Conservation (phyloP, 2,797 vertebrate genomes). For the Astyanax mexicanus region DNA sequence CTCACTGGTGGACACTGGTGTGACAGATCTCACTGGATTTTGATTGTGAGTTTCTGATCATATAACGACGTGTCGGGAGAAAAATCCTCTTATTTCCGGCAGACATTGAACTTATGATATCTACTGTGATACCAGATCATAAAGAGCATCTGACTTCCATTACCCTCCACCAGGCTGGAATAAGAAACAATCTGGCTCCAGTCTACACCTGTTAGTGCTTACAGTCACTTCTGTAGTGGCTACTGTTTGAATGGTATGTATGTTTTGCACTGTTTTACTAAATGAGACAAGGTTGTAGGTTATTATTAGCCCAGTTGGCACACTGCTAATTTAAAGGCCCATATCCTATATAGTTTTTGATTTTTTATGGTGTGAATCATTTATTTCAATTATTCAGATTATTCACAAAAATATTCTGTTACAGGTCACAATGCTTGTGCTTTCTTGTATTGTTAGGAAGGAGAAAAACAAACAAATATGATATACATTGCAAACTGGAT, state of each 20-base stretch:
- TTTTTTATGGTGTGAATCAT: too few species aligned
- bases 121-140: constrained; percentile 56
- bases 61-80: constrained; percentile 50
- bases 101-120: constrained; percentile 64
- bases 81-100: constrained; percentile 71
- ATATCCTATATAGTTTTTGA: too few species aligned
- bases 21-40: constrained; percentile 39
- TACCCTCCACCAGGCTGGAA: constrained; percentile 61
- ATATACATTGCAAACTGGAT: too few species aligned
- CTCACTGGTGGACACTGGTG: background rate
- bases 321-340: too few species aligned
- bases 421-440: too few species aligned
- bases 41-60: constrained; percentile 42
- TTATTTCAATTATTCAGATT: too few species aligned
- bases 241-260: constrained; percentile 39
- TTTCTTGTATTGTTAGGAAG: too few species aligned
- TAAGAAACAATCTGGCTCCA: constrained; percentile 54
- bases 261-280: constrained; percentile 1
- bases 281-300: background rate
- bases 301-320: too few species aligned
- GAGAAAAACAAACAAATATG: too few species aligned
- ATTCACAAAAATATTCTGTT: too few species aligned
- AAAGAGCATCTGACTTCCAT: constrained; percentile 68
- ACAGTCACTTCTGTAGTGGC: constrained; percentile 51
- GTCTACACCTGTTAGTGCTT: constrained; percentile 68